Conservation (phyloP, 2,888 invertebrate species). For the Corbicula japonica region DNA sequence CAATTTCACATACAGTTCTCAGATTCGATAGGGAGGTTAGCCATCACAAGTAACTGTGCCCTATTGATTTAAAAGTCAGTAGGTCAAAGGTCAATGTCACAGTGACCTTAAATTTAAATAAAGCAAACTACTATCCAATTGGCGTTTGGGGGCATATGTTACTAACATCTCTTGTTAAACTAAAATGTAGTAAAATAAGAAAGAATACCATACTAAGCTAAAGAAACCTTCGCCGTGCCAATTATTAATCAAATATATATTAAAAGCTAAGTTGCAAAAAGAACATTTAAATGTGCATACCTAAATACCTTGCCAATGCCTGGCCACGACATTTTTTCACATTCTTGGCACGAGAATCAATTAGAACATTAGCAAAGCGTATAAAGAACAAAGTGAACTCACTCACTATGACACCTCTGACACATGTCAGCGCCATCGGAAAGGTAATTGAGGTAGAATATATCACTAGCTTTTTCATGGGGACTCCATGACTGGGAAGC, state of each 20-base stretch:
- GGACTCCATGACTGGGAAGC: constrained; percentile 68
- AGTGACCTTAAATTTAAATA: too few relatives aligned
- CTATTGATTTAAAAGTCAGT: too few relatives aligned
- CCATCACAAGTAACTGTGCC: too few relatives aligned
- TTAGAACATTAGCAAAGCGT: background rate
- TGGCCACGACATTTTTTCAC: background rate
- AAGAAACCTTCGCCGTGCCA: background rate
- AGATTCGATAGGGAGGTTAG: too few relatives aligned
- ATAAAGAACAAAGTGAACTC: constrained; percentile 15
- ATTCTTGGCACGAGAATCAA: background rate
- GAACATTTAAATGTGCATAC: background rate
- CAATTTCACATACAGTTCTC: too few relatives aligned
- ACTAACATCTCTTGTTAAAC: too few relatives aligned
- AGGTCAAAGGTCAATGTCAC: too few relatives aligned
- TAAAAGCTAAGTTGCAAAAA: background rate
- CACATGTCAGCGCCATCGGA: constrained; percentile 64
- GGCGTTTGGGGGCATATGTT: too few relatives aligned
- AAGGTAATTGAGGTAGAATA: constrained; percentile 69
- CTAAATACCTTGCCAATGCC: background rate
- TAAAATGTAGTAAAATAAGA: too few relatives aligned
- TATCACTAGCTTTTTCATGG: constrained; percentile 44
- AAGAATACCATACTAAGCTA: background rate
- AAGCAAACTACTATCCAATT: too few relatives aligned
- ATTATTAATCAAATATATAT: background rate
- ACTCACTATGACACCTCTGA: constrained; percentile 76